These are phyloP conservation scores for Pseudois nayaur DNA, from an alignment of 2,113 vertebrate species.

Conservation along the genomic window DNA sequence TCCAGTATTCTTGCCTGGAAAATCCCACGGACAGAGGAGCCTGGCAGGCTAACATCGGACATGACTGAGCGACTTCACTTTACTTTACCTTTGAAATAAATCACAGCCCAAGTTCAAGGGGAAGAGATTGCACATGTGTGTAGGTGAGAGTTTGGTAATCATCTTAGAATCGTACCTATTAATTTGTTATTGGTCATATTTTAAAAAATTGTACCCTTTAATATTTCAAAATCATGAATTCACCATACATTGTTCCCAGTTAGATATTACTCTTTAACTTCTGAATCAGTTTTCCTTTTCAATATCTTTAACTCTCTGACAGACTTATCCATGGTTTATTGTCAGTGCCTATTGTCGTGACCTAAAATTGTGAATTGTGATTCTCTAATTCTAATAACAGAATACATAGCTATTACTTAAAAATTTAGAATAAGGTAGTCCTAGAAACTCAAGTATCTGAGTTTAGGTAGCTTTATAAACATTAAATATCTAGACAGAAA, in stretches of 20 bases:
- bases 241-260: neutral
- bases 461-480: neutral
- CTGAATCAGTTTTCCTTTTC: neutral
- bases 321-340: neutral
- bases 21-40: neutral
- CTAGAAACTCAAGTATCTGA: neutral
- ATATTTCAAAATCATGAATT: neutral
- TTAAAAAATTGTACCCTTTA: neutral
- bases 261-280: neutral
- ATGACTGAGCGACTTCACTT: neutral
- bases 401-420: neutral
- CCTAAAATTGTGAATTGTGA: neutral
- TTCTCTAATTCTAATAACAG: neutral
- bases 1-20: neutral
- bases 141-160: neutral
- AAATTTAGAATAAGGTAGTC: neutral
- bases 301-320: neutral
- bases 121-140: neutral
- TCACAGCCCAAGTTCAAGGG: neutral
- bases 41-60: accelerated
- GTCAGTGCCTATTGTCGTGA: neutral
- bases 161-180: neutral
- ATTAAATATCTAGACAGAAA: neutral
- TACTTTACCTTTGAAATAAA: neutral
- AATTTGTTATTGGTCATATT: neutral